Percentiles rank a stretch among this genome's conserved stretches.
phyloP scores from a whole-genome alignment of 2,888 invertebrate genomes.

The Calliphora vomitoria region DNA sequence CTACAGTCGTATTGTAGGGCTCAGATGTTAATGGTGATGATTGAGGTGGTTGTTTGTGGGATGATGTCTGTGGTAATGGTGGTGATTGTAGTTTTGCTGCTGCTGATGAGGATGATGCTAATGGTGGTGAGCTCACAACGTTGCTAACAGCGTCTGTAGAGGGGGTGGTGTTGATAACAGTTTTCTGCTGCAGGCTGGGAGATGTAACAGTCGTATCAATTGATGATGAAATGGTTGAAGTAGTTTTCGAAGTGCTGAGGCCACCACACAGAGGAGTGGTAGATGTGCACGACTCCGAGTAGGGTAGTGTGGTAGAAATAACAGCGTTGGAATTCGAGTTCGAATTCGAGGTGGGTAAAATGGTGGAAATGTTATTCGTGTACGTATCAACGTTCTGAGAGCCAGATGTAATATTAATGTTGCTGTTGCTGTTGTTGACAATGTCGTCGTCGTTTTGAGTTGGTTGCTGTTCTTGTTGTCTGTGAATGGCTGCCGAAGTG shows the following conservation, averaged over 20 bases:
- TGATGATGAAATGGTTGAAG: constrained; percentile 75
- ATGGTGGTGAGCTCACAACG: constrained; percentile 63
- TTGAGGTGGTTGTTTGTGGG: constrained; percentile 14
- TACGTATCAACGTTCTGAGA: constrained; percentile 38
- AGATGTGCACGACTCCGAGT: constrained; percentile 53
- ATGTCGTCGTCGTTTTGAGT: constrained; percentile 64
- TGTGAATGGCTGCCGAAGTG: constrained; percentile 65
- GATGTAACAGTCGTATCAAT: constrained; percentile 75
- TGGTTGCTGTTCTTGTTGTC: constrained; percentile 48
- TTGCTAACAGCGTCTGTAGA: constrained; percentile 70
- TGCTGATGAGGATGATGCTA: not conserved
- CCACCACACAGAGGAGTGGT: constrained; percentile 54
- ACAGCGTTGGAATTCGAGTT: constrained; percentile 43
- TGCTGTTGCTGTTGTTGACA: constrained; percentile 44
- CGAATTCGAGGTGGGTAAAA: constrained; percentile 34
- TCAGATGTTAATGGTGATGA: not conserved
- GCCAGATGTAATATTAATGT: constrained; percentile 52
- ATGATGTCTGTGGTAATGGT: constrained; percentile 8
- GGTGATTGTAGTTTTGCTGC: constrained; percentile 1
- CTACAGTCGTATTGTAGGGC: constrained; percentile 18
- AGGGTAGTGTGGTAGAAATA: constrained; percentile 54
- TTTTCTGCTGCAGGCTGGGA: constrained; percentile 74
- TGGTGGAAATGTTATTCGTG: constrained; percentile 32
- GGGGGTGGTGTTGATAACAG: constrained; percentile 72
- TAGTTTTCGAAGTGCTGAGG: constrained; percentile 52